Evolutionary conservation across 2,888 invertebrate genomes (phyloP).

Genomic region (Omphaloscelis lunosa): DNA sequence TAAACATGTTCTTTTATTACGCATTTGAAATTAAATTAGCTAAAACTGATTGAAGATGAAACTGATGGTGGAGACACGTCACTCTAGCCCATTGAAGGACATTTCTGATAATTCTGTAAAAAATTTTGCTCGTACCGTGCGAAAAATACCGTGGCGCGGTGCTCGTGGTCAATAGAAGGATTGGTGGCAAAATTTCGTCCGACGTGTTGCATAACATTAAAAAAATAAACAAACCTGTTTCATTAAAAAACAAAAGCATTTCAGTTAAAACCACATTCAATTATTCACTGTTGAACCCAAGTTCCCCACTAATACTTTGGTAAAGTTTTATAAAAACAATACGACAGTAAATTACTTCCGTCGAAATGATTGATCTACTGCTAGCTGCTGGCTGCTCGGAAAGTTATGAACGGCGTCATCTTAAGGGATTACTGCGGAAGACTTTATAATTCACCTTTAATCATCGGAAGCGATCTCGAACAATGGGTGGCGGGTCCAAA

Average conservation of each 20-base stretch:
- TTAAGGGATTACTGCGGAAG: constrained; percentile 37
- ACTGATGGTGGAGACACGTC: neutral
- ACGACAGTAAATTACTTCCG: constrained; percentile 39
- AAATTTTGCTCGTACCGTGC: neutral
- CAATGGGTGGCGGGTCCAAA: neutral
- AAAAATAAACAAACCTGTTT: neutral
- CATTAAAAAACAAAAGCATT: neutral
- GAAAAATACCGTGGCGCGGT: too few relatives aligned
- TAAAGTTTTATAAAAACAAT: constrained; percentile 31
- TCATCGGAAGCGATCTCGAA: constrained; percentile 17
- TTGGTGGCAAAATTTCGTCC: neutral
- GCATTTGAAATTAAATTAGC: neutral
- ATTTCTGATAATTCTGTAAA: neutral
- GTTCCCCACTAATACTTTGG: neutral
- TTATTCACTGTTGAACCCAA: constrained; percentile 4
- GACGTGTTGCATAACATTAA: neutral
- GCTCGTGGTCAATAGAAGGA: neutral
- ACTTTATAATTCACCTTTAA: constrained; percentile 23
- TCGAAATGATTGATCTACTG: constrained; percentile 52
- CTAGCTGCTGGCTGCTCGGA: constrained; percentile 40
- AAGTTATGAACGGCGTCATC: constrained; percentile 41
- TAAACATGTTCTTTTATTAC: neutral
- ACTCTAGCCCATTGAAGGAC: neutral
- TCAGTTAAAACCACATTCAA: neutral
- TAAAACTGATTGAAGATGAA: neutral